Conservation (phyloP, 2,113 vertebrate species). For the Buteo buteo region DNA sequence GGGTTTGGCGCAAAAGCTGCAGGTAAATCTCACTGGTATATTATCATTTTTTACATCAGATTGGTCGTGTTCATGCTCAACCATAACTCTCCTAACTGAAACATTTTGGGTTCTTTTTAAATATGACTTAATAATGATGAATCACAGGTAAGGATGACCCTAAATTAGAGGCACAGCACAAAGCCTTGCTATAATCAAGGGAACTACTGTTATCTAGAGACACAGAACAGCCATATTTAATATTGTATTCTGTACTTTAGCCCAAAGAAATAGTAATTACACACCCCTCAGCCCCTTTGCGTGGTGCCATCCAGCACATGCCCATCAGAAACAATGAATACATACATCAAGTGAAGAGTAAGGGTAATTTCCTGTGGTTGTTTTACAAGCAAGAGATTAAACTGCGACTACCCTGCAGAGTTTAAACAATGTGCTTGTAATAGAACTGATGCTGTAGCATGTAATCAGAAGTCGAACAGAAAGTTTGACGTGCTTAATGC, state of each 20-base stretch:
- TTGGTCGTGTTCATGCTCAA: background rate
- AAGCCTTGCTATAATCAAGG: background rate
- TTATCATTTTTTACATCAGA: background rate
- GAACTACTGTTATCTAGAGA: background rate
- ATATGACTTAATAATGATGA: background rate
- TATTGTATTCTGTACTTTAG: background rate
- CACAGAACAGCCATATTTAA: background rate
- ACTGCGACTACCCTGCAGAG: background rate
- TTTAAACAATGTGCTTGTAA: constrained; percentile 19
- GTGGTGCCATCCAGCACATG: background rate
- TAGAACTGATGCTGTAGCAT: background rate
- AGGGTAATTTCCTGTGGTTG: constrained; percentile 11
- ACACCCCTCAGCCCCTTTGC: background rate
- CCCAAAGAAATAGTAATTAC: background rate
- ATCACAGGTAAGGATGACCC: background rate
- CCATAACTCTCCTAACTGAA: background rate
- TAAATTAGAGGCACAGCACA: background rate
- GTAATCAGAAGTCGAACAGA: constrained; percentile 23
- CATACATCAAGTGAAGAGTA: background rate
- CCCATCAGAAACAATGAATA: constrained; percentile 16
- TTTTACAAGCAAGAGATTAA: constrained; percentile 39
- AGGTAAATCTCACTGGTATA: background rate
- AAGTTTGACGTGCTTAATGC: background rate
- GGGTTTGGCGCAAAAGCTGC: background rate
- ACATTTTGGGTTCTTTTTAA: background rate